A percentile compares a stretch with the other conserved stretches of the same genome.
Conservation (phyloP, 2,113 vertebrate genomes). For the Pheucticus melanocephalus region DNA sequence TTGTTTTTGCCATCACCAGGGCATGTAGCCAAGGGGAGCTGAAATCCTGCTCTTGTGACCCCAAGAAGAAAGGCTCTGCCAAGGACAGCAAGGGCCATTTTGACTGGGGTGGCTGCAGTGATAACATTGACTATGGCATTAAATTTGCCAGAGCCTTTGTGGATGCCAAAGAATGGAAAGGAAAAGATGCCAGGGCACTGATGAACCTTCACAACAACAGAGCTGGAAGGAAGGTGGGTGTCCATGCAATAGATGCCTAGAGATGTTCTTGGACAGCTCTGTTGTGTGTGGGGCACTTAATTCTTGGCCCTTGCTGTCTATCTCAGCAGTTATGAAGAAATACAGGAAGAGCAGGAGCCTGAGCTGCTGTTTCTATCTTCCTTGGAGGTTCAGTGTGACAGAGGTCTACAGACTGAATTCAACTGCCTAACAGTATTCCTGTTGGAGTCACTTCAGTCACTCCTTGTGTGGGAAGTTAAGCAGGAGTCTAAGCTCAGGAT, state of each 20-base stretch:
- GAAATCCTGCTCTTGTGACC: constrained; percentile 93
- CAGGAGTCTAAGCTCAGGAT: not conserved
- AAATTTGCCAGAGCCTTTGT: constrained; percentile 89
- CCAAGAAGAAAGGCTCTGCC: constrained; percentile 86
- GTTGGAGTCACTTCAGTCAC: not conserved
- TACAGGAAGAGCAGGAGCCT: not conserved
- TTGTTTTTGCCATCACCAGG: constrained; percentile 91
- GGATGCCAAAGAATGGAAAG: constrained; percentile 89
- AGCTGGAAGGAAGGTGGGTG: constrained; percentile 89
- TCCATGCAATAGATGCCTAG: not conserved
- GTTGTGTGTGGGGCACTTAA: not conserved
- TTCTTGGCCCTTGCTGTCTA: not conserved
- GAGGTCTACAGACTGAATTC: not conserved
- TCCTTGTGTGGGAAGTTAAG: not conserved
- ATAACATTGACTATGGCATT: constrained; percentile 91
- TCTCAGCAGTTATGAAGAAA: not conserved
- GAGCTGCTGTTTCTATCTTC: not conserved
- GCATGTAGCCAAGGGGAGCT: constrained; percentile 95
- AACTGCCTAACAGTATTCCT: not conserved
- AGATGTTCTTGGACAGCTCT: not conserved
- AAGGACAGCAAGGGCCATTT: constrained; percentile 87
- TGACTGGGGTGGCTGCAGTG: constrained; percentile 95
- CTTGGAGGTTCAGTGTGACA: not conserved
- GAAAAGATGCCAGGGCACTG: constrained; percentile 87
- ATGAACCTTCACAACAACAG: constrained; percentile 98